phyloP scores from a whole-genome alignment of 2,113 vertebrate genomes.

The Cyanistes caeruleus region DNA sequence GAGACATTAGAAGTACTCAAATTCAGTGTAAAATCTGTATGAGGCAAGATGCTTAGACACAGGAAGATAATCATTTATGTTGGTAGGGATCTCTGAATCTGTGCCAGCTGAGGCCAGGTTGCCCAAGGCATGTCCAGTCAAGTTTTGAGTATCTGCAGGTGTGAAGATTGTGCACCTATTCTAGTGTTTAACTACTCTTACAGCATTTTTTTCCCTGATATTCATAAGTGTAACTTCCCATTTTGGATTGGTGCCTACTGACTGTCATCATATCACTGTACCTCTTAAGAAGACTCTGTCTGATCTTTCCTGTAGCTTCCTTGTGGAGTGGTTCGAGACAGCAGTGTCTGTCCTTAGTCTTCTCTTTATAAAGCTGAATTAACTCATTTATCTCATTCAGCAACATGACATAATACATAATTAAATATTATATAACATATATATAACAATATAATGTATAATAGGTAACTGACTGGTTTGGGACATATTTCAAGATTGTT shows the following conservation, averaged over 20 bases:
- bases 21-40: neutral
- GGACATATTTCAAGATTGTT: neutral
- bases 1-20: neutral
- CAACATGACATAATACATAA: neutral
- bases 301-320: neutral
- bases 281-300: neutral
- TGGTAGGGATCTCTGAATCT: neutral
- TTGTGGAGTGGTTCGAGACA: neutral
- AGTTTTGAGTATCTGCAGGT: neutral
- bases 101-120: neutral
- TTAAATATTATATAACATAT: too few relatives aligned
- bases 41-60: neutral
- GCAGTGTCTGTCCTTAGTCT: neutral
- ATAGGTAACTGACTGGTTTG: neutral
- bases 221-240: neutral
- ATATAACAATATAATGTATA: neutral
- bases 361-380: neutral
- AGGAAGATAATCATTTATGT: neutral
- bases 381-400: neutral
- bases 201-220: neutral
- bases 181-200: neutral
- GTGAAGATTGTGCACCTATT: neutral
- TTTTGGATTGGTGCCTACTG: neutral
- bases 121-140: neutral
- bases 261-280: fast-evolving